Conservation (phyloP, 2,113 vertebrate genomes). For the Antennarius striatus region DNA sequence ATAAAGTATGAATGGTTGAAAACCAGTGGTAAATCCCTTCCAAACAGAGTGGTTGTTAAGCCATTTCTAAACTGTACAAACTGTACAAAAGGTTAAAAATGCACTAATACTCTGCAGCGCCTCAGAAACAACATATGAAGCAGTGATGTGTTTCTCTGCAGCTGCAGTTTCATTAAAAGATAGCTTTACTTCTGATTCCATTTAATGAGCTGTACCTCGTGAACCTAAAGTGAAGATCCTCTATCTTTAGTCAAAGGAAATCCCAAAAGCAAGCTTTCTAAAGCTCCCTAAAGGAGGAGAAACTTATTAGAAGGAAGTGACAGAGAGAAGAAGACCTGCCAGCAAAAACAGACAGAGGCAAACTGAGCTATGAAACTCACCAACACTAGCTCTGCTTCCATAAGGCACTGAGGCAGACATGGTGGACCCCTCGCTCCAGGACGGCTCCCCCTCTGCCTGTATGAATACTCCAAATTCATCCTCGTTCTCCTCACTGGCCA, state of each 20-base stretch:
- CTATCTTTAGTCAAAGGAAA: neutral
- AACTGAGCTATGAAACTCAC: slow-evolving; percentile 62
- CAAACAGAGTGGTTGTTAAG: neutral
- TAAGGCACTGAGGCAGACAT: slow-evolving; percentile 69
- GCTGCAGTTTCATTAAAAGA: neutral
- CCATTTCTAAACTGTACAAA: slow-evolving; percentile 47
- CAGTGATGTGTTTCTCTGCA: neutral
- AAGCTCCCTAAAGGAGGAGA: neutral
- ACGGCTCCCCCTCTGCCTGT: slow-evolving; percentile 71
- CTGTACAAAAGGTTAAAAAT: slow-evolving; percentile 33
- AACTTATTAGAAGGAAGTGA: neutral
- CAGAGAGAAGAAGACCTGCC: neutral
- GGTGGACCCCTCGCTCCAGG: slow-evolving; percentile 59
- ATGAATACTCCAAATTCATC: slow-evolving; percentile 82
- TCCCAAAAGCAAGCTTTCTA: neutral
- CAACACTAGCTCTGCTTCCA: slow-evolving; percentile 58
- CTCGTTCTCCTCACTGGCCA: slow-evolving; percentile 60
- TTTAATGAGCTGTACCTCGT: slow-evolving; percentile 6
- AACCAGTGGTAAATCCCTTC: neutral
- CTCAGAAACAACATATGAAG: neutral
- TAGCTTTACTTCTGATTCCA: slow-evolving; percentile 1
- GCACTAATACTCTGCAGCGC: slow-evolving; percentile 23
- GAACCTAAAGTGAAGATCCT: neutral
- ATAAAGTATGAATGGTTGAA: too few relatives aligned
- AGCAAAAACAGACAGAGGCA: neutral